A percentile compares a stretch with the other conserved stretches of the same genome.
Evolutionary conservation across 2,888 invertebrate species (phyloP).

Genomic region (Neria commutata): DNA sequence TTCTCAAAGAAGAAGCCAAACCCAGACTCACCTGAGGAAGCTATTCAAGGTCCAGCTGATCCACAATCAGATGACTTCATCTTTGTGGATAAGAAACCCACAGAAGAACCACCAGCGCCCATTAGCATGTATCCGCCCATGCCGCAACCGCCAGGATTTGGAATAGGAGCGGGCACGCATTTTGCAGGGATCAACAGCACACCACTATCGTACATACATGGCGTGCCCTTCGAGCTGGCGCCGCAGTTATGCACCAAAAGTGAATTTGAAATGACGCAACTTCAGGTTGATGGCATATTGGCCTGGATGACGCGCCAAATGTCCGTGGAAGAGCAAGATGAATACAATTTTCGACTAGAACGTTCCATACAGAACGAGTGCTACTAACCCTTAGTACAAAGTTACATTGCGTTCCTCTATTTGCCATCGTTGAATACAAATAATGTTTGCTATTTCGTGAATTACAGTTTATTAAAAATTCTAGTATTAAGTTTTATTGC

Average conservation of each 20-base stretch:
- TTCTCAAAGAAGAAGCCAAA: constrained; percentile 51
- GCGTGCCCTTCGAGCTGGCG: constrained; percentile 53
- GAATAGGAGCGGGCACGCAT: too few relatives aligned
- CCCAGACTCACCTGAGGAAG: constrained; percentile 43
- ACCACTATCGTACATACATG: constrained; percentile 51
- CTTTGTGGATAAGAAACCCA: constrained; percentile 45
- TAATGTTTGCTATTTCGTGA: not conserved
- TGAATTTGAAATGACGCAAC: constrained; percentile 44
- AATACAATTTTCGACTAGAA: constrained; percentile 53
- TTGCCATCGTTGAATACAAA: not conserved
- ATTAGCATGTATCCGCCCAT: constrained; percentile 44
- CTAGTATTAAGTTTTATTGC: too few relatives aligned
- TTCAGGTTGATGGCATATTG: constrained; percentile 54
- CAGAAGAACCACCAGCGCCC: constrained; percentile 9
- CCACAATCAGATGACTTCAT: constrained; percentile 48
- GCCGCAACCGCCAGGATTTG: too few relatives aligned
- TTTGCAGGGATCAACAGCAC: constrained; percentile 2
- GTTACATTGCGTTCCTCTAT: not conserved
- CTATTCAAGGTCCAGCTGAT: constrained; percentile 37
- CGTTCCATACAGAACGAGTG: constrained; percentile 53
- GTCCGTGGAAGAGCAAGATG: constrained; percentile 44
- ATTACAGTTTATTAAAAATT: not conserved
- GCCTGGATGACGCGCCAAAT: constrained; percentile 54
- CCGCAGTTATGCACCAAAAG: constrained; percentile 47
- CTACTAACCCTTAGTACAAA: constrained; percentile 29